Percentiles rank a stretch among this genome's conserved stretches.
Evolutionary conservation across 1,140 invertebrate species (phyloP).

Genomic region (Nilaparvata lugens): DNA sequence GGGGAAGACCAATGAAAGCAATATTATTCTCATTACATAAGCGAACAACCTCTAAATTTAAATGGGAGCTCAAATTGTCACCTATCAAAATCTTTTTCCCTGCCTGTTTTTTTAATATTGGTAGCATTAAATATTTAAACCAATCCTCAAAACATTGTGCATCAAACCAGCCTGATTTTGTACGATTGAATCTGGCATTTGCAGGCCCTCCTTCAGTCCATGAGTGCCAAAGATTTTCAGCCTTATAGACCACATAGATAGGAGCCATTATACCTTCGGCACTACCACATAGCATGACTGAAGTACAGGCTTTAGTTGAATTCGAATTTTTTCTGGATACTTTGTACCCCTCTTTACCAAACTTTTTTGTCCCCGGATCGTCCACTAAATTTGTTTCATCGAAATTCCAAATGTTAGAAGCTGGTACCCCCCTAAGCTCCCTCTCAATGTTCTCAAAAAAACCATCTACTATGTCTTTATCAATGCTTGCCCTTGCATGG

Average conservation of each 20-base stretch:
- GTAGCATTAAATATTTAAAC: conserved; percentile 24
- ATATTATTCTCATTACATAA: conserved; percentile 31
- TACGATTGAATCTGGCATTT: conserved; percentile 27
- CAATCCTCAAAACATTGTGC: conserved; percentile 26
- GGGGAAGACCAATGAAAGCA: conserved; percentile 32
- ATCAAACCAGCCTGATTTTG: conserved; percentile 33
- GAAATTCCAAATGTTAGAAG: conserved; percentile 34
- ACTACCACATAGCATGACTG: conserved; percentile 21
- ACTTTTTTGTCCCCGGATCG: conserved; percentile 29
- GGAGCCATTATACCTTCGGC: conserved; percentile 25
- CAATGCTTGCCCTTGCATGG: background rate
- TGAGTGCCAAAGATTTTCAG: conserved; percentile 30
- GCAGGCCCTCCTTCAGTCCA: conserved; percentile 32
- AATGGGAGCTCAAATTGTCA: conserved; percentile 35
- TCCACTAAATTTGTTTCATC: conserved; percentile 38
- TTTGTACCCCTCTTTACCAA: conserved; percentile 16
- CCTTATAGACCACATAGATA: conserved; percentile 35
- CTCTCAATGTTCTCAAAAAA: conserved; percentile 13
- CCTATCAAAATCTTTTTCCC: conserved; percentile 32
- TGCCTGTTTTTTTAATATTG: conserved; percentile 24
- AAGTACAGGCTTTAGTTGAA: conserved; percentile 16
- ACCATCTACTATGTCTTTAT: background rate
- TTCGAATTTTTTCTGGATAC: conserved; percentile 16
- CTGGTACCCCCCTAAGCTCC: conserved; percentile 28
- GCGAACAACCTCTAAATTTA: conserved; percentile 29